phyloP scores from a whole-genome alignment of 2,797 vertebrate species.

The Falco biarmicus region DNA sequence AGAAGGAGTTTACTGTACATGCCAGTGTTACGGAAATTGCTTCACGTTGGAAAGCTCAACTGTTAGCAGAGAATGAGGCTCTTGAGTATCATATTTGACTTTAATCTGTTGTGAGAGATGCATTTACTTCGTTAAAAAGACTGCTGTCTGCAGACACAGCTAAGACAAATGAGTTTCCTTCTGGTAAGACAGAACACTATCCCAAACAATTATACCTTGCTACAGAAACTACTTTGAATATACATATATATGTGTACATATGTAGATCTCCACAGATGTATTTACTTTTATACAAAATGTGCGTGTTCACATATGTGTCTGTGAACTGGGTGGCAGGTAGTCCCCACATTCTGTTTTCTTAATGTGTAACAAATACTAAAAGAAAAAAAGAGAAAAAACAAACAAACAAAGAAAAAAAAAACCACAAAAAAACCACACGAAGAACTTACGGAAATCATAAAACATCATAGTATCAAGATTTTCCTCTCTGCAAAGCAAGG shows the following conservation, averaged over 20 bases:
- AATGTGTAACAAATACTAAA: neutral
- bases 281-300: neutral
- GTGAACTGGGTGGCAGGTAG: neutral
- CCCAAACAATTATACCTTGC: neutral
- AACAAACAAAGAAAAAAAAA: neutral
- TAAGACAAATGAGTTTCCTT: neutral
- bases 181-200: neutral
- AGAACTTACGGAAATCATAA: neutral
- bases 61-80: neutral
- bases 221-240: neutral
- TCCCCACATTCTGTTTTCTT: neutral
- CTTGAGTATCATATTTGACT: neutral
- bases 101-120: neutral
- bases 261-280: neutral
- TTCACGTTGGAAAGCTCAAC: neutral
- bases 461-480: neutral
- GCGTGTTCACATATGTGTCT: neutral
- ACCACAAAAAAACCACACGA: neutral
- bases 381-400: neutral
- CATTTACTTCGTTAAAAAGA: constrained; percentile 4
- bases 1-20: neutral
- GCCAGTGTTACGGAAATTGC: neutral
- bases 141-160: neutral
- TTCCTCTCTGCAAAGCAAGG: neutral
- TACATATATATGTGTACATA: too few species aligned